These are phyloP conservation scores for Lamellibrachia satsuma DNA, from an alignment of 2,888 invertebrate genomes.

Conservation along the genomic window DNA sequence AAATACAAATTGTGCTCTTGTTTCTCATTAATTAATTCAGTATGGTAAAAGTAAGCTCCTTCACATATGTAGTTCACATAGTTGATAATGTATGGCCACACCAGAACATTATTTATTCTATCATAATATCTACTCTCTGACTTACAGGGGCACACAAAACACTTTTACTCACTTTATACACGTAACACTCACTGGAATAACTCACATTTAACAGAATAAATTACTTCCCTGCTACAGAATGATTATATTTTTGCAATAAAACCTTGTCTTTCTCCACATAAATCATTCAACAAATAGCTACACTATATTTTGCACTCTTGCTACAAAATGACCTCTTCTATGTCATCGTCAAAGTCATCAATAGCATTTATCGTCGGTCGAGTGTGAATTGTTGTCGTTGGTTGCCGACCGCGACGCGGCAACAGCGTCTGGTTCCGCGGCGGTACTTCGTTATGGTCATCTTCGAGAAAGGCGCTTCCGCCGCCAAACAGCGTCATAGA, in stretches of 20 bases:
- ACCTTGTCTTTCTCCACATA: not conserved
- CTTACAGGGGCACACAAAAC: not conserved
- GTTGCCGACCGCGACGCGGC: slow-evolving; percentile 44
- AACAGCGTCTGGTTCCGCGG: slow-evolving; percentile 29
- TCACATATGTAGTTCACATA: not conserved
- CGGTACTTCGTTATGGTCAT: slow-evolving; percentile 47
- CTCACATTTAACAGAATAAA: not conserved
- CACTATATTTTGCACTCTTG: not conserved
- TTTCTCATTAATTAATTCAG: not conserved
- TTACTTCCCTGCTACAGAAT: not conserved
- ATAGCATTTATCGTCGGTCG: slow-evolving; percentile 54
- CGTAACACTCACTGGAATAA: not conserved
- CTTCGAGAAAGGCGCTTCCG: slow-evolving; percentile 54
- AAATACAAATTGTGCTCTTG: not conserved
- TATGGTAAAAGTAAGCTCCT: not conserved
- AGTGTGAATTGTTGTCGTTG: slow-evolving; percentile 50
- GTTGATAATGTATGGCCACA: not conserved
- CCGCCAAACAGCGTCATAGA: slow-evolving; percentile 45
- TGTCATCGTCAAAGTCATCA: slow-evolving; percentile 58
- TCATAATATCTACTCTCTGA: not conserved
- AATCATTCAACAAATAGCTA: not conserved
- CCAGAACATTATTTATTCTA: not conserved
- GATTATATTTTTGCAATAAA: not conserved
- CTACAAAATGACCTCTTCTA: slow-evolving; percentile 59
- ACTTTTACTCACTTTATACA: not conserved